Base-by-base conservation (phyloP, 2,888 invertebrate genomes). In the Apomyelois bistriatella region DNA sequence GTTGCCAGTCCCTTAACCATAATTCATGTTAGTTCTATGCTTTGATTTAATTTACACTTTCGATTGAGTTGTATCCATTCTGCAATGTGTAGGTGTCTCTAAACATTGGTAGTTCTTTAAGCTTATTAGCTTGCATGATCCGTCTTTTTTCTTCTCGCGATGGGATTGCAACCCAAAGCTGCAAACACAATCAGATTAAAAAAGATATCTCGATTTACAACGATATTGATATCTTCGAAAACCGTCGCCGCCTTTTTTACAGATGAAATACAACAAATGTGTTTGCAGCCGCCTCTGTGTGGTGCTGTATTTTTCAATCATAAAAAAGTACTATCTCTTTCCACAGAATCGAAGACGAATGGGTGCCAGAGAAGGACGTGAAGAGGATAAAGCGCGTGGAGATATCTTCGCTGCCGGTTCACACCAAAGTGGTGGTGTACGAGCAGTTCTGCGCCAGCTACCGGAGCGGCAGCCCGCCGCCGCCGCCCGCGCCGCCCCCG, bases 261-360 rank as follows among this genome's bases (percentile, higher is more conserved):
- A 70, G 65, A 67, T 67, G 60, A 57, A 60, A 22, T 22, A 59
- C 60, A 48, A 57, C 55, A 48, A 42, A 53, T 70, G 83, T 89
- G 86, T 87, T 88, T 86, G 88, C 88, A 85, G 86, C 78, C 72
- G 54, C 68, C 65, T 67, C 78, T 73, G 82, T 84, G 87, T 87
- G 89, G 88, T 86, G 70, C 76, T 41, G 5, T 0, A 0, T 0
- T 0, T 1, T 7, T 13, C 52, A 1, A 7, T 5, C 7, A 51
- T 54, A 72, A 55, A 67, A 42, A 7, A 2, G 4, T 5, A 15
- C 10, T 1, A 0, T 3, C 57, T 59, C 62, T 47, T 22, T 52
- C 89, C 89, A 9, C 90, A 97, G 97, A 72, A 85, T 96, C 79
- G 94, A 95, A 15, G 97, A 97, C 82, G 95, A 96, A 76, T 97